These are phyloP conservation scores for Thalpophila matura DNA, from an alignment of 2,888 invertebrate genomes.

Conservation along the genomic window DNA sequence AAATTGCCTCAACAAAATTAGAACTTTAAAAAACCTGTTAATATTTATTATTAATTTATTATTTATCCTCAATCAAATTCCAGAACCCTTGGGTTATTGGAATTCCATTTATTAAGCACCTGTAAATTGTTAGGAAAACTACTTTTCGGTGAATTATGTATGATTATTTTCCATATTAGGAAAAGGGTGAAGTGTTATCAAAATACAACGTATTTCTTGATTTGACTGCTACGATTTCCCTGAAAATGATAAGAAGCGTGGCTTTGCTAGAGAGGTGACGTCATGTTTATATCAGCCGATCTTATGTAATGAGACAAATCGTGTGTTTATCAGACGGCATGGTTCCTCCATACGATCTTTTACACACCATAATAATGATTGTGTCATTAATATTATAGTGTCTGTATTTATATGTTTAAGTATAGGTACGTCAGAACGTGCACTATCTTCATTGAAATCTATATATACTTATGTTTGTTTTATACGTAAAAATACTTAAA, in stretches of 20 bases:
- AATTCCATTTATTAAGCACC: slow-evolving; percentile 1
- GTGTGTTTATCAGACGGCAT: slow-evolving; percentile 63
- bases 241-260: slow-evolving; percentile 54
- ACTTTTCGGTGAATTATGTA: slow-evolving; percentile 39
- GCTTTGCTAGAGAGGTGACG: slow-evolving; percentile 50
- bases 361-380: slow-evolving; percentile 27
- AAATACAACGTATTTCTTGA: slow-evolving; percentile 37
- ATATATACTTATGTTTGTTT: slow-evolving; percentile 9
- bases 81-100: slow-evolving; percentile 4
- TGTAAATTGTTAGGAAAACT: slow-evolving; percentile 21
- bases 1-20: neutral
- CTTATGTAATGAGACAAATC: slow-evolving; percentile 60
- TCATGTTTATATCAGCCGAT: slow-evolving; percentile 44
- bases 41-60: too few species aligned
- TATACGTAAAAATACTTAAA: slow-evolving; percentile 8
- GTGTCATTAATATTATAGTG: slow-evolving; percentile 27
- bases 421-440: slow-evolving; percentile 23
- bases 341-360: slow-evolving; percentile 47
- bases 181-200: slow-evolving; percentile 52
- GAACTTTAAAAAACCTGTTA: slow-evolving; percentile 8
- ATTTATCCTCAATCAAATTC: neutral
- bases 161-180: slow-evolving; percentile 34
- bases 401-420: slow-evolving; percentile 32
- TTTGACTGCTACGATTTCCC: slow-evolving; percentile 46
- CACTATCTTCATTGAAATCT: slow-evolving; percentile 22